Evolutionary conservation across 2,888 invertebrate species (phyloP).

Genomic region (Phalera bucephala): DNA sequence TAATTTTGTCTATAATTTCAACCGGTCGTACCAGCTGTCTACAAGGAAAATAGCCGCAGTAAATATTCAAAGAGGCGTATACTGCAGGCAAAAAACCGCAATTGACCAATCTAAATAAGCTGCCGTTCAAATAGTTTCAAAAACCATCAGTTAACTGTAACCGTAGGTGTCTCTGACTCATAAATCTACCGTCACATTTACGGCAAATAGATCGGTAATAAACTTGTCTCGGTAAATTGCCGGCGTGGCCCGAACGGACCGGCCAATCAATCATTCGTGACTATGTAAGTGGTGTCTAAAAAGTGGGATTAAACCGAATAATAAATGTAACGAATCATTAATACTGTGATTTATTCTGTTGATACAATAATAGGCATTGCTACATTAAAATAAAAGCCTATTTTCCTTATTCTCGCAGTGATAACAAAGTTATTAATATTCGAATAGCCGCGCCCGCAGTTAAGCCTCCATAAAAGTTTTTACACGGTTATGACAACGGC

Average conservation of each 20-base stretch:
- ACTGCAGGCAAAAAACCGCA: background rate
- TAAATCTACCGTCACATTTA: slow-evolving; percentile 54
- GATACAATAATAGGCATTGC: slow-evolving; percentile 13
- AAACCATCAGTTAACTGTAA: background rate
- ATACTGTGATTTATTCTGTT: slow-evolving; percentile 12
- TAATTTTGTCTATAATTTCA: too few relatives aligned
- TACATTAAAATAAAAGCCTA: slow-evolving; percentile 19
- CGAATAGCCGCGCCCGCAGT: slow-evolving; percentile 10
- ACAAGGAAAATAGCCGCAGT: too few relatives aligned
- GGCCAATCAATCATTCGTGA: slow-evolving; percentile 44
- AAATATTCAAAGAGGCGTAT: too few relatives aligned
- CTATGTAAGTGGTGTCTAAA: slow-evolving; percentile 27
- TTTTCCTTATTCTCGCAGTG: slow-evolving; percentile 7
- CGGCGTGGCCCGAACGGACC: slow-evolving; percentile 31
- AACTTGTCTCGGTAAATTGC: slow-evolving; percentile 47
- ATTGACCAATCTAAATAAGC: background rate
- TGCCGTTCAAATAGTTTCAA: background rate
- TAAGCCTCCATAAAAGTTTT: slow-evolving; percentile 11
- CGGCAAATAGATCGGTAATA: slow-evolving; percentile 51
- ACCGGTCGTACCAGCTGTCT: too few relatives aligned
- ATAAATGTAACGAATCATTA: slow-evolving; percentile 25
- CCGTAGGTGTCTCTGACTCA: slow-evolving; percentile 16
- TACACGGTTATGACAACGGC: slow-evolving; percentile 3
- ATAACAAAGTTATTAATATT: slow-evolving; percentile 16
- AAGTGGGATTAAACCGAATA: slow-evolving; percentile 21